Percentiles rank a stretch among this genome's conserved stretches.
These are phyloP conservation scores for Clarias macrocephalus DNA, from an alignment of 2,113 vertebrate genomes.

Conservation along the genomic window DNA sequence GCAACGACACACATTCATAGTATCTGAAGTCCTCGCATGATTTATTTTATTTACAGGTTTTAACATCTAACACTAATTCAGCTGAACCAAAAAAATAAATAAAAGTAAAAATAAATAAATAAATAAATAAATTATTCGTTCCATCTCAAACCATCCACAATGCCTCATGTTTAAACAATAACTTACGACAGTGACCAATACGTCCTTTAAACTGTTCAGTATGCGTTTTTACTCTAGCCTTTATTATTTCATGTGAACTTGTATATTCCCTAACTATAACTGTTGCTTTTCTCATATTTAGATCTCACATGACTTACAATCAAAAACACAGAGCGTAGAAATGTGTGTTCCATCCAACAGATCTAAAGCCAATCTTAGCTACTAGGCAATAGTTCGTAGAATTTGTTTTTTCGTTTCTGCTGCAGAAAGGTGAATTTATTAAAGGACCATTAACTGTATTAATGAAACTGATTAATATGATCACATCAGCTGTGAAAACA, in stretches of 20 bases:
- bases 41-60: neutral
- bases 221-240: too few species aligned
- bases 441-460: neutral
- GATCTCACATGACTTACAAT: too few species aligned
- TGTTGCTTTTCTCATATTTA: too few species aligned
- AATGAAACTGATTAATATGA: neutral
- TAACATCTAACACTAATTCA: neutral
- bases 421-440: neutral
- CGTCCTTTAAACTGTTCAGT: neutral
- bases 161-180: neutral
- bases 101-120: neutral
- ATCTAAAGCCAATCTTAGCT: neutral
- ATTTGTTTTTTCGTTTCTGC: neutral
- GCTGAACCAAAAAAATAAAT: too few species aligned
- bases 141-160: neutral
- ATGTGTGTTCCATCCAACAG: neutral
- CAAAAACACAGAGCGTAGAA: neutral
- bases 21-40: neutral
- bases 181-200: neutral
- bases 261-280: neutral
- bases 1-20: slow-evolving; percentile 41
- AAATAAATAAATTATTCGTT: too few species aligned
- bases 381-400: neutral
- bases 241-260: neutral
- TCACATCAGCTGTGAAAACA: neutral